Evolutionary conservation across 1,140 invertebrate species (phyloP).

Genomic region (Aphis gossypii): DNA sequence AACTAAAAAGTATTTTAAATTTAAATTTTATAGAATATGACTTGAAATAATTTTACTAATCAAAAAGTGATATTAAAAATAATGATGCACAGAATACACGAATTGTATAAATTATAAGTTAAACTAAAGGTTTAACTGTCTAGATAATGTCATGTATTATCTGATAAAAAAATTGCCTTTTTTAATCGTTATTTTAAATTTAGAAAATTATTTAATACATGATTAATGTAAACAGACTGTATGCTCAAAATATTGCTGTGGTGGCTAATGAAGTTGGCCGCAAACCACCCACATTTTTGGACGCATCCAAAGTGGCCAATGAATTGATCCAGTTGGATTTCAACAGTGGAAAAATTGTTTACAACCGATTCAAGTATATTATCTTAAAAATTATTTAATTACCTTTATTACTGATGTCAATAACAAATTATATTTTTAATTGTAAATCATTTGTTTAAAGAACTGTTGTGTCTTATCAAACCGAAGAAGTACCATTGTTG

Average conservation of each 20-base stretch:
- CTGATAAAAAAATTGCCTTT: not conserved
- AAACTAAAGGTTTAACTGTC: not conserved
- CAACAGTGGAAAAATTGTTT: conserved; percentile 86
- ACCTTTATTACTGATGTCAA: not conserved
- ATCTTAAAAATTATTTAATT: not conserved
- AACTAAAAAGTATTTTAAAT: too few relatives aligned
- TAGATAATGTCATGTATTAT: not conserved
- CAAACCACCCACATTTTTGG: conserved; percentile 89
- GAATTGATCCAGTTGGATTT: conserved; percentile 85
- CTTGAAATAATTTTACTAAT: too few relatives aligned
- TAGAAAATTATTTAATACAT: not conserved
- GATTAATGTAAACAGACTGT: conserved; percentile 68
- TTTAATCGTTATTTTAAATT: not conserved
- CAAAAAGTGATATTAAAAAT: too few relatives aligned
- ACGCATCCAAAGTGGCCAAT: conserved; percentile 86
- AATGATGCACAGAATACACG: too few relatives aligned
- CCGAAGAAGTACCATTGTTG: conserved; percentile 69
- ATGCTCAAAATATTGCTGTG: conserved; percentile 84
- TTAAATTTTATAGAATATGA: too few relatives aligned
- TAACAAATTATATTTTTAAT: not conserved
- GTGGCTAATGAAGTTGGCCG: conserved; percentile 87
- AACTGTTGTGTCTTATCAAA: conserved; percentile 74
- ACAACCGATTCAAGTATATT: conserved; percentile 83
- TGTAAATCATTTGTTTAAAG: conserved; percentile 63
- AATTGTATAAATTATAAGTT: too few relatives aligned